Evolutionary conservation across 2,113 vertebrate species (phyloP).

Genomic region (Erythrocebus patas): DNA sequence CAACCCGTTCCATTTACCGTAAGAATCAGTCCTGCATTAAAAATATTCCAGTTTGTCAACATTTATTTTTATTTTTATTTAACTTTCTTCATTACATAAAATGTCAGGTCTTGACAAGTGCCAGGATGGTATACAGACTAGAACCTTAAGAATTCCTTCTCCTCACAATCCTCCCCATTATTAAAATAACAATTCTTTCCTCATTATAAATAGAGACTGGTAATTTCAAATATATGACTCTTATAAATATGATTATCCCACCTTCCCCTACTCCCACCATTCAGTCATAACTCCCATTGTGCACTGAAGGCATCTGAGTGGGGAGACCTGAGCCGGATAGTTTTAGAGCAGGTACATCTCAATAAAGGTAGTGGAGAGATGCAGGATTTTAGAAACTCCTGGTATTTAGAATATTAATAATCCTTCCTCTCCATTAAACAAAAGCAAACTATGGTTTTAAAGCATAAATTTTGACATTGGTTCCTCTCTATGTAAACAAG

Average conservation of each 20-base stretch:
- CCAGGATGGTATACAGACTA: background rate
- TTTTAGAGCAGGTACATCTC: background rate
- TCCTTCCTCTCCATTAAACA: background rate
- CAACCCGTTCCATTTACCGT: background rate
- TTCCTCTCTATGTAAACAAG: background rate
- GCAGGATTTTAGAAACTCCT: background rate
- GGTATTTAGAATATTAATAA: background rate
- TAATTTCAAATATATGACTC: background rate
- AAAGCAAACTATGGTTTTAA: background rate
- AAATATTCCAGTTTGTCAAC: background rate
- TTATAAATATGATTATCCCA: background rate
- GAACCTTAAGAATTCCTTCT: background rate
- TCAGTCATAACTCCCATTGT: background rate
- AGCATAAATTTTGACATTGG: background rate
- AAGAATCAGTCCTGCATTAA: background rate
- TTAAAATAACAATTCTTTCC: background rate
- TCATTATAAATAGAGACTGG: background rate
- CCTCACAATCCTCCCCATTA: background rate
- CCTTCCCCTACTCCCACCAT: background rate
- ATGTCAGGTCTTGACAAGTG: background rate
- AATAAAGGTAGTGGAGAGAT: background rate
- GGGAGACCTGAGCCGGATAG: accelerated
- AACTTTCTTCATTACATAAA: background rate
- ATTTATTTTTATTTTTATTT: background rate
- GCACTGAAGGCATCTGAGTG: too few relatives aligned